Conservation (phyloP, 2,797 vertebrate species). For the Remorina albescens region DNA sequence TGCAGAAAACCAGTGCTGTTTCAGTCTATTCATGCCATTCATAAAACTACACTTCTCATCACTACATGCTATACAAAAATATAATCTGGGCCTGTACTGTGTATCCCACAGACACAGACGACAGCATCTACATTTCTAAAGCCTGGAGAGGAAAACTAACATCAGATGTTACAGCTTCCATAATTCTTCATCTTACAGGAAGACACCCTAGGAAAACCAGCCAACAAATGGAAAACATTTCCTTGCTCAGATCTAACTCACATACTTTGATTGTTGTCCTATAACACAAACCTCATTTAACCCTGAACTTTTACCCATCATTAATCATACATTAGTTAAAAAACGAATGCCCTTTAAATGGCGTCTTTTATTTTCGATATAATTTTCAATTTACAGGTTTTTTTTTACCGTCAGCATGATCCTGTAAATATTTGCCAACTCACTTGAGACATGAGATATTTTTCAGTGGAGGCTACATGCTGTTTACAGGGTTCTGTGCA, state of each 20-base stretch:
- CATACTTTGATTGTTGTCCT: not conserved
- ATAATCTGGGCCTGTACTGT: not conserved
- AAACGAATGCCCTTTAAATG: not conserved
- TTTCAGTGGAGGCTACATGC: constrained; percentile 39
- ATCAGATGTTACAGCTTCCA: not conserved
- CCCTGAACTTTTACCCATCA: not conserved
- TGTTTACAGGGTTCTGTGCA: constrained; percentile 41
- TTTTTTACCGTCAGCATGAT: not conserved
- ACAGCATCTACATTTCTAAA: too few relatives aligned
- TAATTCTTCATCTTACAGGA: not conserved
- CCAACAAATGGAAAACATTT: too few relatives aligned
- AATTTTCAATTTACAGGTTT: not conserved
- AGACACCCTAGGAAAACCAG: not conserved
- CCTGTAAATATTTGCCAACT: constrained; percentile 12
- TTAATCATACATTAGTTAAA: not conserved
- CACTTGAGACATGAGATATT: constrained; percentile 44
- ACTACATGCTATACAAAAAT: not conserved
- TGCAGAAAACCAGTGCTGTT: not conserved
- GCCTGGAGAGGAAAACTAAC: not conserved
- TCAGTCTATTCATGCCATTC: not conserved
- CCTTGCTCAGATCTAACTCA: too few relatives aligned
- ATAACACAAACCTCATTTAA: not conserved
- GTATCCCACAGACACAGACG: too few relatives aligned
- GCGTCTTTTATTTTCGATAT: too few relatives aligned
- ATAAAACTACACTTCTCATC: not conserved